Conservation (phyloP, 2,797 vertebrate species). For the Rhodeus uyekii region DNA sequence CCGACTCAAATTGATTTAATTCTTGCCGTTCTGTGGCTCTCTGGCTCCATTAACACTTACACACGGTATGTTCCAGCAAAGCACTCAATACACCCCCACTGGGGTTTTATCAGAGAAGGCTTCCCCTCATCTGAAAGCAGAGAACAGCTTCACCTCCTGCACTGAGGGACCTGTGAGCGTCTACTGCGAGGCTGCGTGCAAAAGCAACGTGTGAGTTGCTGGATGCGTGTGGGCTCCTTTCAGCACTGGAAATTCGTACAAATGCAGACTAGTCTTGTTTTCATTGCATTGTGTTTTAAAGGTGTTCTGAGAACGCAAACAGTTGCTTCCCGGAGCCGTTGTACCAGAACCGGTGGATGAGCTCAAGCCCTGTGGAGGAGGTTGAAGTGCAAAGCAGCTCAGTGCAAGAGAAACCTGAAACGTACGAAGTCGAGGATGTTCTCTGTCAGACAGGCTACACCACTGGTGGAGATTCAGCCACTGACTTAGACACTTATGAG, state of each 20-base stretch:
- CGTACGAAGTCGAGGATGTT: constrained; percentile 66
- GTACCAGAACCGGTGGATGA: constrained; percentile 53
- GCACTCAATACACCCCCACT: constrained; percentile 75
- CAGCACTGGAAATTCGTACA: not conserved
- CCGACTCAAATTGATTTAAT: not conserved
- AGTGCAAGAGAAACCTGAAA: constrained; percentile 44
- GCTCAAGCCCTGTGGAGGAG: constrained; percentile 67
- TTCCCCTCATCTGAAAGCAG: constrained; percentile 61
- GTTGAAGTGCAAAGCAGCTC: constrained; percentile 49
- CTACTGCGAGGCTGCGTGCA: constrained; percentile 61
- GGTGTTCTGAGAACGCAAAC: constrained; percentile 50
- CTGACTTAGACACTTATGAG: constrained; percentile 73
- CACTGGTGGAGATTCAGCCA: constrained; percentile 78
- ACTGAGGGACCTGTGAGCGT: constrained; percentile 61
- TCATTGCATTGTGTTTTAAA: constrained; percentile 22
- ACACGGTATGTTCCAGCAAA: constrained; percentile 66
- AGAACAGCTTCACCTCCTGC: constrained; percentile 67
- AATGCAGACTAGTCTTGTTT: not conserved
- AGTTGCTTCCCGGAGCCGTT: constrained; percentile 45
- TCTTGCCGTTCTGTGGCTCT: not conserved
- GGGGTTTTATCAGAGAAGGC: constrained; percentile 78
- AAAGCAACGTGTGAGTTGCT: constrained; percentile 70
- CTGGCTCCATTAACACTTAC: constrained; percentile 5
- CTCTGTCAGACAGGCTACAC: constrained; percentile 83
- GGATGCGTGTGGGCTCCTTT: too few species aligned